Evolutionary conservation across 2,888 invertebrate species (phyloP), one percentile per base, ranked within the genome.

Genomic region (Chelonus formosanus): DNA sequence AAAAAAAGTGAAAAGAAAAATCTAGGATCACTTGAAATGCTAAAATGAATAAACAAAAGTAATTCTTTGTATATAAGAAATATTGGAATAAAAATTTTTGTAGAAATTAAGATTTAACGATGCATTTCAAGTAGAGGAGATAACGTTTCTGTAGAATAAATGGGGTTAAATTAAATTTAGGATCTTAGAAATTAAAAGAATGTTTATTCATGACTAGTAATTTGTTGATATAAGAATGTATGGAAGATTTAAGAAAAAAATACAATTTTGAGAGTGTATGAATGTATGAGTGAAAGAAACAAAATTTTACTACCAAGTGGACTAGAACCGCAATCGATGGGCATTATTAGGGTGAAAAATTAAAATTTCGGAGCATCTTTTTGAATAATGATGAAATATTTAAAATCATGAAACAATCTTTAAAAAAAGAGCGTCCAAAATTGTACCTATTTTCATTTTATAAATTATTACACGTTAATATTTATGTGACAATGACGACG

Each of bases 261-360:
- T 65, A 58, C 66, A 66, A 64, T 20, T 57, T 57, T 60, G 34
- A 7, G 63, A 65, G 69, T 63, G 66, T 70, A 66, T 65, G 68
- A 6, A 73, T 52, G 57, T 40, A 56, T 63, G 74, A 43, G 70
- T 64, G 73, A 75, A 70, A 71, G 66, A 71, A 72, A 78, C 81
- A 82, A 82, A 83, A 83, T 81, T 83, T 82, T 81, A 81, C 81
- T 83, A 83, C 83, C 80, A 83, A 84, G 83, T 82, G 84, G 80
- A 84, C 81, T 83, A 84, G 82, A 84, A 84, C 83, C 82, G 84
- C 83, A 83, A 84, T 83, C 83, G 82, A 84, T 84, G 84, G 84
- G 84, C 84, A 84, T 84, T 80, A 81, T 76, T 74, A 75, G 75
- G 76, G 75, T 77, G 74, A 68, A 71, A 65, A 55, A 68, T 69